These are phyloP conservation scores for Torymus texanus DNA, from an alignment of 2,888 invertebrate species.

Conservation along the genomic window DNA sequence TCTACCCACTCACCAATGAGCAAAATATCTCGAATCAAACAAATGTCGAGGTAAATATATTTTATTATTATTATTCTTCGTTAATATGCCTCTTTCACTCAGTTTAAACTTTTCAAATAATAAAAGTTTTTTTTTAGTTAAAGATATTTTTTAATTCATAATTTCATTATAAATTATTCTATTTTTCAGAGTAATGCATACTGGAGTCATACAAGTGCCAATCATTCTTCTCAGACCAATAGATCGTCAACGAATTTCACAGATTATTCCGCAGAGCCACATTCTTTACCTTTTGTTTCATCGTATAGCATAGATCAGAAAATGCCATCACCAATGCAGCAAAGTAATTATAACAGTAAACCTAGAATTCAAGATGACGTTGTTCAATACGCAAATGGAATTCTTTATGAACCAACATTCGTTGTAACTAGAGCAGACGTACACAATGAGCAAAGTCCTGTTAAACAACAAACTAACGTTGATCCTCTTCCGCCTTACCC, in stretches of 20 bases:
- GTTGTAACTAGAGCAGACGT: constrained; percentile 91
- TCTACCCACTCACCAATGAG: constrained; percentile 61
- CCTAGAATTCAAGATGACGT: constrained; percentile 74
- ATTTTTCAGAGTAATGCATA: constrained; percentile 64
- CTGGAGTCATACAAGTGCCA: constrained; percentile 68
- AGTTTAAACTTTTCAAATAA: too few species aligned
- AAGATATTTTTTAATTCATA: not conserved
- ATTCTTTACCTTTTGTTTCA: constrained; percentile 80
- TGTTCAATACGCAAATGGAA: constrained; percentile 76
- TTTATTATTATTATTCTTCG: not conserved
- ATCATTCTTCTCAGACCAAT: constrained; percentile 59
- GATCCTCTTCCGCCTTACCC: constrained; percentile 79
- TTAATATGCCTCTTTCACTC: too few species aligned
- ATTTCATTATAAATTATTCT: not conserved
- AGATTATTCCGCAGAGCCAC: constrained; percentile 77
- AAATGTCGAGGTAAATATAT: constrained; percentile 59
- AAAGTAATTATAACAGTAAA: constrained; percentile 64
- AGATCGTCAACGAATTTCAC: constrained; percentile 64
- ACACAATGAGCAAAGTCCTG: constrained; percentile 87
- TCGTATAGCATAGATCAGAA: constrained; percentile 76
- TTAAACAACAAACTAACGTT: constrained; percentile 57
- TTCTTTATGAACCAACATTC: constrained; percentile 70
- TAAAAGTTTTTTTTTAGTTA: too few species aligned
- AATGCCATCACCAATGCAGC: constrained; percentile 58
- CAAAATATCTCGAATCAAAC: constrained; percentile 67